phyloP scores from a whole-genome alignment of 2,797 vertebrate genomes.

The Cetoscarus ocellatus region DNA sequence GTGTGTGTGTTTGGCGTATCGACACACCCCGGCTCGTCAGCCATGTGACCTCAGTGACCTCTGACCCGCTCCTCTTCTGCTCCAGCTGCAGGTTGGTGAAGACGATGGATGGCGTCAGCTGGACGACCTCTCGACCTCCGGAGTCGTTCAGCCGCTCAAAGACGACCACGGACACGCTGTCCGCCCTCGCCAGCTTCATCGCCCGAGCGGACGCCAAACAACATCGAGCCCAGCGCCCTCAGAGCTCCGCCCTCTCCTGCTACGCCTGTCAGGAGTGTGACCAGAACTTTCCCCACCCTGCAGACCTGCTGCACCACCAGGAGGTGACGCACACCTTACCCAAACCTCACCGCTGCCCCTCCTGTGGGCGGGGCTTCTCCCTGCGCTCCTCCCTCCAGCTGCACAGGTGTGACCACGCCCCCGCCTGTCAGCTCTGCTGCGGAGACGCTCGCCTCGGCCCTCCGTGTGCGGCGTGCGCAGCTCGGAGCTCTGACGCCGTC shows the following conservation, averaged over 20 bases:
- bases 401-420: constrained; percentile 62
- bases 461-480: constrained; percentile 35
- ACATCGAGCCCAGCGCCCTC: constrained; percentile 32
- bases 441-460: constrained; percentile 29
- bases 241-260: neutral
- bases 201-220: constrained; percentile 67
- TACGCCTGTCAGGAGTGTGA: constrained; percentile 72
- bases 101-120: constrained; percentile 80
- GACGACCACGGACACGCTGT: constrained; percentile 65
- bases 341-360: constrained; percentile 77
- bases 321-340: constrained; percentile 65
- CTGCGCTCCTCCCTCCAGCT: constrained; percentile 78
- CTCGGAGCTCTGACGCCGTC: constrained; percentile 24
- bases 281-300: constrained; percentile 50
- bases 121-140: constrained; percentile 61
- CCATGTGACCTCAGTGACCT: neutral
- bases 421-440: constrained; percentile 50
- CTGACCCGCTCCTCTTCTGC: neutral
- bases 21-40: no score
- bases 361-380: constrained; percentile 77
- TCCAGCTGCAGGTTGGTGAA: constrained; percentile 28
- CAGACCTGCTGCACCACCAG: constrained; percentile 71
- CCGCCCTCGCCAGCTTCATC: constrained; percentile 79
- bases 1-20: no score
- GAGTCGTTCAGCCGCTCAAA: constrained; percentile 64